phyloP scores from a whole-genome alignment of 2,888 invertebrate species.

The Urechis unicinctus region DNA sequence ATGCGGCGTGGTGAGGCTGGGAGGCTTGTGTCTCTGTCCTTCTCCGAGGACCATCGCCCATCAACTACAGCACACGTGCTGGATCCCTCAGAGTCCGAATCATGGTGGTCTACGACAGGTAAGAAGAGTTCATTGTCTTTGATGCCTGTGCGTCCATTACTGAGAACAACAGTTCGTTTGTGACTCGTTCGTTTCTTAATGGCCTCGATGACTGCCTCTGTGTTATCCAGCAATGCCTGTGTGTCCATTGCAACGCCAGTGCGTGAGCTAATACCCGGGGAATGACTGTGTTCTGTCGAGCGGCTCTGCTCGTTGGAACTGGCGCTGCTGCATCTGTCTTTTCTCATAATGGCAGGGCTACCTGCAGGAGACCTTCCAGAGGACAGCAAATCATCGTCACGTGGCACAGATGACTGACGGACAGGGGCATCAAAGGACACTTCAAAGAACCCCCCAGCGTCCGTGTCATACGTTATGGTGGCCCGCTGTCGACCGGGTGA shows the following conservation, averaged over 20 bases:
- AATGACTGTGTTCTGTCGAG: neutral
- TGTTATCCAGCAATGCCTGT: neutral
- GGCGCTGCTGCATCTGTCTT: no score
- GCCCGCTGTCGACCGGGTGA: neutral
- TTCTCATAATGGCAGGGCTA: neutral
- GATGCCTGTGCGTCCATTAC: no score
- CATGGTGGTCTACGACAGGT: slow-evolving; percentile 3
- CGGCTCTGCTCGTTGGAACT: no score
- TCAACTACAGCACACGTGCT: neutral
- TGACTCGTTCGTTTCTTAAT: neutral
- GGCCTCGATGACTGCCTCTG: neutral
- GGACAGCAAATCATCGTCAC: neutral
- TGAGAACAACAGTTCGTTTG: neutral
- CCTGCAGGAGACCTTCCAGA: no score
- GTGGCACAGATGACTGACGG: neutral
- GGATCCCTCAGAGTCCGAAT: slow-evolving; percentile 11
- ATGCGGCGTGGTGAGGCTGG: neutral
- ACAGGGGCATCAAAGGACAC: neutral
- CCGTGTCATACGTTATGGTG: neutral
- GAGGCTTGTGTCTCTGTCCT: slow-evolving; percentile 12
- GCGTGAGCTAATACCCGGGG: no score
- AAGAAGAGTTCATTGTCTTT: neutral
- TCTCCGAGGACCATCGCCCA: neutral
- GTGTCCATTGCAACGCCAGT: no score
- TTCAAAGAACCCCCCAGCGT: neutral